Evolutionary conservation across 2,888 invertebrate species (phyloP), one percentile per base, ranked within the genome.

Genomic region (Diaphora mendica): DNA sequence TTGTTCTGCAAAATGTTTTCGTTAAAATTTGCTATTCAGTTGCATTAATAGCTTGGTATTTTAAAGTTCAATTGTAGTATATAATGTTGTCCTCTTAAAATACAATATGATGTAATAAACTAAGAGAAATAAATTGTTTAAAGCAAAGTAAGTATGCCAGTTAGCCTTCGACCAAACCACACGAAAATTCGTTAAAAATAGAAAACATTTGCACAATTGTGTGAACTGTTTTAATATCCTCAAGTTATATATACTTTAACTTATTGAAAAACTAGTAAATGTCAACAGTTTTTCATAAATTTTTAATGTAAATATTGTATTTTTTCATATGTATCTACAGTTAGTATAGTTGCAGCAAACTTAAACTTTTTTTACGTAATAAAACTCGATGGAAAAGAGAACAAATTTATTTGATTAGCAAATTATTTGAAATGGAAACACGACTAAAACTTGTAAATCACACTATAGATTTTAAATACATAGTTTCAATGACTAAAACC

Each of bases 191-290:
- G 11, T n/a, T 42, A 26, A 13, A 42, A 42, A 42, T 35, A 23
- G 26, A 15, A 15, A 66, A 9, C 13, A n/a, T 4, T 42, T 2
- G 30, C 33, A 1, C 33, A 3, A 33, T 30, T 33, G 17, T 55
- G 59, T 23, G 23, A 42, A 48, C 64, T 48, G 64, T 70, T 33
- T 48, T 70, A 70, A 70, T 70, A 64, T 71, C 65, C 55, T 51
- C 35, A 26, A 17, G n/a, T 55, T 39, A 71, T 20, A 39, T 39
- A 26, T 48, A 68, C 15, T n/a, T 33, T 68, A 39, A 68, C 26
- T 68, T 55, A 13, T 33, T n/a, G n/a, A n/a, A 13, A 42, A 42
- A 26, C 30, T 42, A 51, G n/a, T 67, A 23, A 51, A 51, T 23
- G 2, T 7, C 9, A 9, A 30, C 30, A 26, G 5, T 44, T 26